Evolutionary conservation across 2,113 vertebrate species (phyloP).

Genomic region (Balaeniceps rex): DNA sequence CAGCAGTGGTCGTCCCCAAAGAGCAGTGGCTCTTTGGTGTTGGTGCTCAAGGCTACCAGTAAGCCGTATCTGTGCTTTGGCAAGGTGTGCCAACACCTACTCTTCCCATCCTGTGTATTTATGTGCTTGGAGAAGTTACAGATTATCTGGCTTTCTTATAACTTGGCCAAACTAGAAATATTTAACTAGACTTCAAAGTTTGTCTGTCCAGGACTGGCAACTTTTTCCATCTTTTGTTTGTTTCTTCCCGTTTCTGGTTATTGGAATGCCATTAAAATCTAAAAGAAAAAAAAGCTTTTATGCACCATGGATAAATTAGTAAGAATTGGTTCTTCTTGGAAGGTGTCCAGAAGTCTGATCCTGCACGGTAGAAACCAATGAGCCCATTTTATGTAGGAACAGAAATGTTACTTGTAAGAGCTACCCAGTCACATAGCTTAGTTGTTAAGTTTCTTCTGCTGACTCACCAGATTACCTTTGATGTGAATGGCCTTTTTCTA

Average conservation of each 20-base stretch:
- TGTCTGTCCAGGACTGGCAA: background rate
- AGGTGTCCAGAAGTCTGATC: background rate
- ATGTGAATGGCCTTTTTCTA: background rate
- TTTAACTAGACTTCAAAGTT: background rate
- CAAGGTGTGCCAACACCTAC: background rate
- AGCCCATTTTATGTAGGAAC: background rate
- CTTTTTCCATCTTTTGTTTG: background rate
- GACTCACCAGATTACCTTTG: background rate
- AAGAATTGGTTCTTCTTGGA: background rate
- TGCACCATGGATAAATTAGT: background rate
- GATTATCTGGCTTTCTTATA: background rate
- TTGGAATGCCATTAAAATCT: background rate
- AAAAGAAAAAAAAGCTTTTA: background rate
- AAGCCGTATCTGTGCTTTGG: background rate
- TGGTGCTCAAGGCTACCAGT: background rate
- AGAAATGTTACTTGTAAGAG: background rate
- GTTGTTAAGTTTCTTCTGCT: background rate
- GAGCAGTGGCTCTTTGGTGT: accelerated
- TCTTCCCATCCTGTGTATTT: background rate
- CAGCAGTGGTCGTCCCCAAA: background rate
- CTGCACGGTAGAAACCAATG: background rate
- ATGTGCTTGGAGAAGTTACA: background rate
- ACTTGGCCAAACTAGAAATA: background rate
- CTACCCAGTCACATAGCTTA: background rate
- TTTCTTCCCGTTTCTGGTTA: background rate